A percentile compares a stretch with the other conserved stretches of the same genome.
Evolutionary conservation across 2,113 vertebrate species (phyloP).

Genomic region (Pygoscelis antarcticus): DNA sequence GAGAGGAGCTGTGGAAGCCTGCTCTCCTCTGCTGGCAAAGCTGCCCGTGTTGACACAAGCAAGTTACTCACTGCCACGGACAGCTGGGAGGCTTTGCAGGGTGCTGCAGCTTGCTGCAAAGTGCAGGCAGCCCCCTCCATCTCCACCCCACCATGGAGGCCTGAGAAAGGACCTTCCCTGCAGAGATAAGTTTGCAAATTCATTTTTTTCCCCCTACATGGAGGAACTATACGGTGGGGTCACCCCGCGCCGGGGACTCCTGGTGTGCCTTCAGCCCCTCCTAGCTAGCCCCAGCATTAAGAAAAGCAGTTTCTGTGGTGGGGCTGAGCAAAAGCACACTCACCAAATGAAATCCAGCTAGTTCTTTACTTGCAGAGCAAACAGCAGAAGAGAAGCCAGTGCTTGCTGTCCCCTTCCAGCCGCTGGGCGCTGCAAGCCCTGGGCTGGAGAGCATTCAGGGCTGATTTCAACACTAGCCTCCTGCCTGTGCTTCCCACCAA

Average conservation of each 20-base stretch:
- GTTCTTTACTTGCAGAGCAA: background rate
- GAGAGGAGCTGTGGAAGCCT: background rate
- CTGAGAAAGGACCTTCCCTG: background rate
- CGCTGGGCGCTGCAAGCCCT: background rate
- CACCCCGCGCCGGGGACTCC: background rate
- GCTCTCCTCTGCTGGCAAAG: background rate
- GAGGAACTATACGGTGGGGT: background rate
- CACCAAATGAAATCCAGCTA: background rate
- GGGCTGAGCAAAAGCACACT: background rate
- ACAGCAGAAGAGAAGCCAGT: background rate
- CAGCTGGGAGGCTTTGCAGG: background rate
- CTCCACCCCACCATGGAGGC: background rate
- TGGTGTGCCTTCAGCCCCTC: background rate
- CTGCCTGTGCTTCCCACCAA: background rate
- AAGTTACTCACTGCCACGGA: fast-evolving
- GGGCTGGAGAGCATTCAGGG: background rate
- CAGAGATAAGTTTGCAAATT: background rate
- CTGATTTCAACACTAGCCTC: background rate
- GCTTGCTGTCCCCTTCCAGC: background rate
- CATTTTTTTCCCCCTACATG: background rate
- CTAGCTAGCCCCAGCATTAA: background rate
- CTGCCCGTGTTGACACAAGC: fast-evolving
- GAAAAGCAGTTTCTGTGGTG: background rate
- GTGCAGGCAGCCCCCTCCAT: background rate
- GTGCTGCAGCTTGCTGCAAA: background rate